These are phyloP conservation scores for Leucophenga montana DNA, from an alignment of 2,888 invertebrate genomes.

Conservation along the genomic window DNA sequence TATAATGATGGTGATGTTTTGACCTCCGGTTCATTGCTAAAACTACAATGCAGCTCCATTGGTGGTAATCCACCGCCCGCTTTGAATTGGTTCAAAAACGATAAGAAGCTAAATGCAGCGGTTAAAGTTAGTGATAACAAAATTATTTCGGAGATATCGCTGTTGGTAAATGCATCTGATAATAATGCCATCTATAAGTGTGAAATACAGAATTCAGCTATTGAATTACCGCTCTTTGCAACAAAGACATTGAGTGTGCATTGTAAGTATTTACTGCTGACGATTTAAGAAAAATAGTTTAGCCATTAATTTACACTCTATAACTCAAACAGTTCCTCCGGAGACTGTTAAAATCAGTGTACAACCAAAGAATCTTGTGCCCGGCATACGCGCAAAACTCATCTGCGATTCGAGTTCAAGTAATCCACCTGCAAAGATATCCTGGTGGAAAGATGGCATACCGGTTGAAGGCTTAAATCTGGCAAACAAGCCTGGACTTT, in stretches of 20 bases:
- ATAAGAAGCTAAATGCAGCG: constrained; percentile 66
- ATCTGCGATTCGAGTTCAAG: constrained; percentile 71
- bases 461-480: constrained; percentile 69
- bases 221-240: constrained; percentile 68
- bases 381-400: constrained; percentile 67
- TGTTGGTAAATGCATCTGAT: constrained; percentile 68
- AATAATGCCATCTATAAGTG: constrained; percentile 71
- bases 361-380: constrained; percentile 65
- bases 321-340: constrained; percentile 58
- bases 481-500: constrained; percentile 68
- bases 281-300: not conserved
- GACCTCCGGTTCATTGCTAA: constrained; percentile 67
- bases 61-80: constrained; percentile 68
- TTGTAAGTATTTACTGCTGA: constrained; percentile 63
- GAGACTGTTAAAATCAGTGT: constrained; percentile 70
- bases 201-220: constrained; percentile 68
- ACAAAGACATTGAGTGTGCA: constrained; percentile 68
- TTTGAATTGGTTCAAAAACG: constrained; percentile 68
- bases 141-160: constrained; percentile 64
- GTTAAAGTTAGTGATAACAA: constrained; percentile 62
- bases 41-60: constrained; percentile 65
- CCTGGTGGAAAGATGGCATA: constrained; percentile 71
- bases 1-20: constrained; percentile 69
- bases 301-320: not conserved
- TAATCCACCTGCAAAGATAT: constrained; percentile 69